A percentile compares a stretch with the other conserved stretches of the same genome.
phyloP scores from a whole-genome alignment of 2,888 invertebrate genomes.

The Apantesis nais region DNA sequence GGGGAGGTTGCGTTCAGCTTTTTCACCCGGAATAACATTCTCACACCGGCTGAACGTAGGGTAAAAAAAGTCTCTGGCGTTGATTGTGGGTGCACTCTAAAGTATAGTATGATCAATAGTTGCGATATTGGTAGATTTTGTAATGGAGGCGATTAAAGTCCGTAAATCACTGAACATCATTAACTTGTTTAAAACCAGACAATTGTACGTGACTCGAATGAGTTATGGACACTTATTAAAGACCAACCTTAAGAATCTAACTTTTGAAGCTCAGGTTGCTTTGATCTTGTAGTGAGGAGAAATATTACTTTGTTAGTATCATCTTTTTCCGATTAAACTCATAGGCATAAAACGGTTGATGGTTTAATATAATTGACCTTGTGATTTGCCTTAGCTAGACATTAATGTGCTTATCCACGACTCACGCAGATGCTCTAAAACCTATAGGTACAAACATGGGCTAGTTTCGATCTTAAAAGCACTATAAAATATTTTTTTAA shows the following conservation, averaged over 20 bases:
- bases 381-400: no score
- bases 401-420: background rate
- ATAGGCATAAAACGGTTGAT: no score
- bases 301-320: background rate
- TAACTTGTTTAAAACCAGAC: conserved; percentile 47
- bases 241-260: background rate
- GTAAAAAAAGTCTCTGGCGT: no score
- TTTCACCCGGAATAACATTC: no score
- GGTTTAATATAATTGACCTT: no score
- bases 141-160: conserved; percentile 44
- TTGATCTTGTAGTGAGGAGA: background rate
- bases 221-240: background rate
- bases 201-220: conserved; percentile 36
- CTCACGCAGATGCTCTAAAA: background rate
- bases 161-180: conserved; percentile 50
- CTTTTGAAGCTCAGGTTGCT: background rate
- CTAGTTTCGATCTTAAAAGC: background rate
- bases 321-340: no score
- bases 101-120: conserved; percentile 29
- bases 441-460: no score
- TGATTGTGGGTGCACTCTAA: conserved; percentile 28
- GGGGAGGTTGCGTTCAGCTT: no score
- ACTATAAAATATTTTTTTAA: background rate
- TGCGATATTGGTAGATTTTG: conserved; percentile 31
- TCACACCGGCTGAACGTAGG: no score